Base-by-base conservation (phyloP, 2,113 vertebrate species). In the Mesoclemmys tuberculata region DNA sequence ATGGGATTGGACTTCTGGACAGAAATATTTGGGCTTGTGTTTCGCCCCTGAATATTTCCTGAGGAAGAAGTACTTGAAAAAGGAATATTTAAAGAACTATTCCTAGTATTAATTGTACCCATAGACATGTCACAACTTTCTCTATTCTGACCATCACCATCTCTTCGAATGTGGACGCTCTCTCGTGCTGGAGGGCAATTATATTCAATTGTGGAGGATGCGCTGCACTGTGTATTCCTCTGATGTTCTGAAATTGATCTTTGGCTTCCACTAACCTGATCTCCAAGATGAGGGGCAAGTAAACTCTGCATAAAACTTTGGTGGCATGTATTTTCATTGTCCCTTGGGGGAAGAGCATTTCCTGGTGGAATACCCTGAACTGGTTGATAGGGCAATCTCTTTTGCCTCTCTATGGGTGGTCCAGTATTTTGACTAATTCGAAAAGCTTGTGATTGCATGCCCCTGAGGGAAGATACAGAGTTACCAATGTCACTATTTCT, bases 301-400 rank as follows among this genome's bases (percentile, higher is more conserved):
- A 99, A 98, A 94, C 98, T 99, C 97, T 99, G 99, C 99, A 99
- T 99, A 94, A 99, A 99, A 87, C 98, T 99, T 96, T 99, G 99
- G 92, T 99, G 99, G 96, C 99, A 99, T 0, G 98, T 92, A 22
- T 98, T 98, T 19, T 99, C 99, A 75, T 98, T 99, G 18, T 99
- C 99, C 80, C 99, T 98, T 24, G 98, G 96, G 5, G 98, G 97
- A 75, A 99, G 82, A 13, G 98, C 87, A 21, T 98, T 98, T 88
- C 98, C 99, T 0, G 99, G 84, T 54, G 99, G 98, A 52, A 99
- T 97, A n/a, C 99, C 98, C 95, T 99, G 99, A 77, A 98, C 96
- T 24, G 98, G 98, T 27, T 98, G 98, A 90, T 99, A 99, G 35
- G 98, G 97, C 52, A 99, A 97, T 80, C 99, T 99, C 90, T 99